These are phyloP conservation scores for Chloroclysta siterata DNA, from an alignment of 2,888 invertebrate genomes.

Conservation along the genomic window DNA sequence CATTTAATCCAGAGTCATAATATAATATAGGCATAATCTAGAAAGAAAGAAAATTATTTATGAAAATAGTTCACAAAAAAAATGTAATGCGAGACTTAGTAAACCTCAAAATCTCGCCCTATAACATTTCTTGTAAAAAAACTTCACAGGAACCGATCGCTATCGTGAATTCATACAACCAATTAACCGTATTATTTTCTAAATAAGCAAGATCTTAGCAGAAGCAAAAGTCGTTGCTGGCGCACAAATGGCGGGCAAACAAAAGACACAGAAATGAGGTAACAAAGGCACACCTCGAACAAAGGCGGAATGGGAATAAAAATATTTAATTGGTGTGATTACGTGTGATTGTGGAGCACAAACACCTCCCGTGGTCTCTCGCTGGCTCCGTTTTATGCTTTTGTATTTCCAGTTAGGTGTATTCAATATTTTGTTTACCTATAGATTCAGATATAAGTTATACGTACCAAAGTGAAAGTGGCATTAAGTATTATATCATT, in stretches of 20 bases:
- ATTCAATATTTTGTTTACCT: neutral
- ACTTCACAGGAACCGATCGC: neutral
- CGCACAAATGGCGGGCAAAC: conserved; percentile 51
- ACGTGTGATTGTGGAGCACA: conserved; percentile 71
- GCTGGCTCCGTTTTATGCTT: conserved; percentile 23
- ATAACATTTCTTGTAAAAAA: neutral
- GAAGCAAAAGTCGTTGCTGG: conserved; percentile 24
- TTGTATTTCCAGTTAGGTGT: conserved; percentile 9
- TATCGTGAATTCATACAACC: conserved; percentile 8
- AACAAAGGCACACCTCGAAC: conserved; percentile 70
- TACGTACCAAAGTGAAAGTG: neutral
- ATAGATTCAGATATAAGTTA: neutral
- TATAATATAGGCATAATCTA: too few species aligned
- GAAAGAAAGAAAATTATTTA: too few species aligned
- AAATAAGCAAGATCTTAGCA: conserved; percentile 40
- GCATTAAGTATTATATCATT: too few species aligned
- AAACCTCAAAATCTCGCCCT: neutral
- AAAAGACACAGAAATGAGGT: conserved; percentile 67
- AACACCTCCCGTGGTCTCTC: conserved; percentile 71
- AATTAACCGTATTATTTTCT: conserved; percentile 27
- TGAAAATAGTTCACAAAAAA: too few species aligned
- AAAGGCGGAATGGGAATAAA: conserved; percentile 77
- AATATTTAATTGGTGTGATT: conserved; percentile 83
- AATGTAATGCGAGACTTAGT: too few species aligned
- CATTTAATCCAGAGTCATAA: too few species aligned